Evolutionary conservation across 2,888 invertebrate species (phyloP).

Genomic region (Protodeltote pygarga): DNA sequence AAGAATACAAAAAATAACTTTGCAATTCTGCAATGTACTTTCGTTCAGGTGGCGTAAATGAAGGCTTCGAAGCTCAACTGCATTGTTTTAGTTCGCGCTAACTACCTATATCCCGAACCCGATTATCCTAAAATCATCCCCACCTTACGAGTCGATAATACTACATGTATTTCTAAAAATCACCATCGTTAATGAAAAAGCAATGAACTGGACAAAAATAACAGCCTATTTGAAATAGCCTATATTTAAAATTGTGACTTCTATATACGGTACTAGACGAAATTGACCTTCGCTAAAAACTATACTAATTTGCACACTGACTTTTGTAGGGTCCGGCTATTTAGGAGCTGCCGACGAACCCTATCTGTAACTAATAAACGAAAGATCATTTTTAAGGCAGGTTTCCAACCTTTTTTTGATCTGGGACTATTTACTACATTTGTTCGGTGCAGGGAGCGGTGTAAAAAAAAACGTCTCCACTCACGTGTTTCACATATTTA

Average conservation of each 20-base stretch:
- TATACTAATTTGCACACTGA: constrained; percentile 55
- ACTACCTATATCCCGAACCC: constrained; percentile 54
- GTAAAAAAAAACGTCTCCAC: too few relatives aligned
- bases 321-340: constrained; percentile 33
- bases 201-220: constrained; percentile 62
- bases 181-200: constrained; percentile 55
- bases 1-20: constrained; percentile 23
- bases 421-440: too few relatives aligned
- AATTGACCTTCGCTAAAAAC: constrained; percentile 66
- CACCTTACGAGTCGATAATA: constrained; percentile 49
- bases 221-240: constrained; percentile 60
- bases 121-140: constrained; percentile 49
- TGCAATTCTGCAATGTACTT: constrained; percentile 47
- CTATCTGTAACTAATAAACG: constrained; percentile 19
- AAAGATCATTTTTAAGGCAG: constrained; percentile 12
- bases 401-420: neutral
- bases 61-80: constrained; percentile 39
- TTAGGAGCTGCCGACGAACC: constrained; percentile 6
- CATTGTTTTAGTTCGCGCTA: constrained; percentile 44
- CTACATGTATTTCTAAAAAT: constrained; percentile 44
- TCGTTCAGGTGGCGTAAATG: constrained; percentile 20
- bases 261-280: constrained; percentile 57
- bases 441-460: too few relatives aligned
- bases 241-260: constrained; percentile 66
- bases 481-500: too few relatives aligned